Evolutionary conservation across 1,140 invertebrate genomes (phyloP), one percentile per base, ranked within the genome.

Genomic region (Delia radicum): DNA sequence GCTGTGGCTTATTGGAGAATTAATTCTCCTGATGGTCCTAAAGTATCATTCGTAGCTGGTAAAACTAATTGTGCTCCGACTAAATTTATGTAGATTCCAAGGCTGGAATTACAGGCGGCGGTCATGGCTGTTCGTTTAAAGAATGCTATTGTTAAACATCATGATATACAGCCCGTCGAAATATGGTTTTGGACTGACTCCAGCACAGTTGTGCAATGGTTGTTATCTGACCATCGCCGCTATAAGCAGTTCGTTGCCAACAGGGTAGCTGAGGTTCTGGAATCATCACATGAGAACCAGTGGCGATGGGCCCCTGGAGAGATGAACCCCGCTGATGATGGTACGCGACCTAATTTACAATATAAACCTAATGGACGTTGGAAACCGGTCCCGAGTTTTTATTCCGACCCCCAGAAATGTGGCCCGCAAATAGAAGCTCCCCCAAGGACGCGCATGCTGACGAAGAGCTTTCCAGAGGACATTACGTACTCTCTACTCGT

Each of bases 171-270:
- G 24, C 24, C 13, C 13, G 26, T 26, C 26, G 12, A 6, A 18
- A 63, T 63, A 3, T 63, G 13, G 13, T 63, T 63, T 63, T 73
- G 37, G 46, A 29, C 18, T n/a, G 72, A 73, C 27, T 73, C 72
- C n/a, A 29, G 7, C 15, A 73, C 72, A 28, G 26, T 27, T 7
- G 10, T 73, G 15, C 12, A 10, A 6, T 73, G 72, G 46, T 18
- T 73, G 3, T 10, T 10, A 3, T 73, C 71, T 10, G 67, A 71
- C 1, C 67, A 65, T 13, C 29, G 67, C 5, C 24, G 10, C 8
- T 55, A 29, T 13, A 74, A 74, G 31, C 29, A 74, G 7, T 74
- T 3, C 29, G 18, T 8, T 31, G 37, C 24, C 21, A 27, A 33
- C n/a, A 33, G 74, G 37, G 33, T 42, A 37, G 33, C 62, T 3